Conservation (phyloP, 2,113 vertebrate genomes). For the Halcyon malimbica region DNA sequence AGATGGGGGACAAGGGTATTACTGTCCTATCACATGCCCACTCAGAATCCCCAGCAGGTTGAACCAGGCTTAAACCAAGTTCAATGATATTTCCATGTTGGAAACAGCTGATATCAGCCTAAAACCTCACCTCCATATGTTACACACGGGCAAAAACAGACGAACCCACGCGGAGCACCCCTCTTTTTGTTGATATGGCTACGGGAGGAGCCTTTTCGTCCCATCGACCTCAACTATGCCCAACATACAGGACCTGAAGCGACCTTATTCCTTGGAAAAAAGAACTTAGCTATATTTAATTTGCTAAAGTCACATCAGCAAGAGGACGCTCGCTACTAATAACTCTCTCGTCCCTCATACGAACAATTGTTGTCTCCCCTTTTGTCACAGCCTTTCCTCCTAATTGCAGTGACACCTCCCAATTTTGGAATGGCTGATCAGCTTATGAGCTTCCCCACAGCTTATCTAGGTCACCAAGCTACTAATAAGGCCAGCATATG, state of each 20-base stretch:
- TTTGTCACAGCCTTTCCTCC: conserved; percentile 19
- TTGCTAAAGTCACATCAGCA: background rate
- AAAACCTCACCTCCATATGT: conserved; percentile 60
- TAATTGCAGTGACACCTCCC: conserved; percentile 65
- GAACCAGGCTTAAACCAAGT: conserved; percentile 45
- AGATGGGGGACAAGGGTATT: conserved; percentile 22
- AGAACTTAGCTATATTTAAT: background rate
- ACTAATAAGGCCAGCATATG: conserved; percentile 66
- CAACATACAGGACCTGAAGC: background rate
- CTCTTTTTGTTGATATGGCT: background rate
- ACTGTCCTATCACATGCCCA: conserved; percentile 11
- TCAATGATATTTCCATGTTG: conserved; percentile 47
- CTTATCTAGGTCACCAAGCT: conserved; percentile 66
- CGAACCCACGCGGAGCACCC: background rate
- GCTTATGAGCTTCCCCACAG: conserved; percentile 61
- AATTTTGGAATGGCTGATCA: conserved; percentile 55
- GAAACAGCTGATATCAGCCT: conserved; percentile 56
- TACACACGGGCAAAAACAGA: background rate
- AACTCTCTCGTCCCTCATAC: background rate
- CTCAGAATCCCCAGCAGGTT: conserved; percentile 34
- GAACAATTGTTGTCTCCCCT: background rate
- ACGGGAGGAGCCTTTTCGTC: background rate
- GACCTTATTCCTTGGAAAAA: background rate
- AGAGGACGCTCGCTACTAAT: background rate
- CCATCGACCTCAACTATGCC: background rate